Evolutionary conservation across 2,888 invertebrate genomes (phyloP).

Genomic region (Xylota sylvarum): DNA sequence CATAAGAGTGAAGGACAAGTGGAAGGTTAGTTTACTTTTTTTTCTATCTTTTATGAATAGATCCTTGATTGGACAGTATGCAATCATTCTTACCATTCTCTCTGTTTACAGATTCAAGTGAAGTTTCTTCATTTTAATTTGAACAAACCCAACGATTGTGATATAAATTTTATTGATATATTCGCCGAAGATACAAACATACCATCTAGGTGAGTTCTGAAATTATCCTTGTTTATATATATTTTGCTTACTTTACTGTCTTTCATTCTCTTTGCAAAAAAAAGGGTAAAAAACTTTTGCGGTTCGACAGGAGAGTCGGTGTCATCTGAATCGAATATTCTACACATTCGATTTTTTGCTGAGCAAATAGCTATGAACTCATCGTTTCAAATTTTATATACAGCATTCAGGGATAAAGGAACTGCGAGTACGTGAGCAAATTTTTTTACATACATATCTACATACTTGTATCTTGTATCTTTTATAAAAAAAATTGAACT

Average conservation of each 20-base stretch:
- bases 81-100: background rate
- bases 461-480: too few species aligned
- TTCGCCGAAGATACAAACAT: slow-evolving; percentile 89
- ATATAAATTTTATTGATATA: slow-evolving; percentile 91
- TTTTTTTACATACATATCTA: slow-evolving; percentile 2
- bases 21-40: slow-evolving; percentile 87
- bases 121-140: slow-evolving; percentile 88
- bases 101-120: slow-evolving; percentile 87
- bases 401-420: slow-evolving; percentile 89
- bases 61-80: slow-evolving; percentile 4
- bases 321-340: slow-evolving; percentile 88
- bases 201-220: slow-evolving; percentile 85
- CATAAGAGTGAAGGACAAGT: slow-evolving; percentile 87
- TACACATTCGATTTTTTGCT: slow-evolving; percentile 91
- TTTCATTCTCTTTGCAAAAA: slow-evolving; percentile 8
- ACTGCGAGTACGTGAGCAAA: slow-evolving; percentile 83
- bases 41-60: background rate
- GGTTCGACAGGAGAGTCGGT: slow-evolving; percentile 94
- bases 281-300: slow-evolving; percentile 90
- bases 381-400: slow-evolving; percentile 90
- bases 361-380: slow-evolving; percentile 88
- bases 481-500: slow-evolving; percentile 6
- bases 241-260: slow-evolving; percentile 3
- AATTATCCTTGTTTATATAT: background rate
- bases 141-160: slow-evolving; percentile 91